These are phyloP conservation scores for Helicorthomorpha holstii DNA, from an alignment of 1,140 invertebrate species.

Conservation along the genomic window DNA sequence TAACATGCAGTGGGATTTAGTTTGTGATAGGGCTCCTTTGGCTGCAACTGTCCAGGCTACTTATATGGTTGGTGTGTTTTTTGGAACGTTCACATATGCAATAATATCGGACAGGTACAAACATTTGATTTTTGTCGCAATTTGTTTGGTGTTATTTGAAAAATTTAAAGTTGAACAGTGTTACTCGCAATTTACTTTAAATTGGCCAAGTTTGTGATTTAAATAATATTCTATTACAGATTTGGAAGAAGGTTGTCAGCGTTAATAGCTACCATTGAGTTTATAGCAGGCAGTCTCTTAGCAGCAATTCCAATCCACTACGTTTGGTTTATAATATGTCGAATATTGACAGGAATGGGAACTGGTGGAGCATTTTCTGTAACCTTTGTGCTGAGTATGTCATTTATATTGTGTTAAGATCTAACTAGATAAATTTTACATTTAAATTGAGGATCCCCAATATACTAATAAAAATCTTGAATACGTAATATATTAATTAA, in stretches of 20 bases:
- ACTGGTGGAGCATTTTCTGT: background rate
- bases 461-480: no score
- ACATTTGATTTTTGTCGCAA: no score
- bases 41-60: conserved; percentile 15
- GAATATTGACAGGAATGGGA: background rate
- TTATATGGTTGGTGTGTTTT: conserved; percentile 17
- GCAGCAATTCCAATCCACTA: background rate
- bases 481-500: no score
- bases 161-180: no score
- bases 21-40: conserved; percentile 13
- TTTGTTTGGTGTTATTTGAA: no score
- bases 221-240: background rate
- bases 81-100: conserved; percentile 14
- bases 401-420: background rate
- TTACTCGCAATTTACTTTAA: no score
- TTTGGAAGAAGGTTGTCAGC: background rate
- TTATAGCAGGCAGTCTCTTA: background rate
- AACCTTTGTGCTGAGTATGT: background rate
- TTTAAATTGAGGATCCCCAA: no score
- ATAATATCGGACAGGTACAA: conserved; percentile 13
- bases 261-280: background rate
- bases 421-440: no score
- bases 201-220: no score
- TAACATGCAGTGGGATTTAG: conserved; percentile 16
- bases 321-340: background rate